phyloP scores from a whole-genome alignment of 2,797 vertebrate species.

The Xiphorhynchus erythropygius region DNA sequence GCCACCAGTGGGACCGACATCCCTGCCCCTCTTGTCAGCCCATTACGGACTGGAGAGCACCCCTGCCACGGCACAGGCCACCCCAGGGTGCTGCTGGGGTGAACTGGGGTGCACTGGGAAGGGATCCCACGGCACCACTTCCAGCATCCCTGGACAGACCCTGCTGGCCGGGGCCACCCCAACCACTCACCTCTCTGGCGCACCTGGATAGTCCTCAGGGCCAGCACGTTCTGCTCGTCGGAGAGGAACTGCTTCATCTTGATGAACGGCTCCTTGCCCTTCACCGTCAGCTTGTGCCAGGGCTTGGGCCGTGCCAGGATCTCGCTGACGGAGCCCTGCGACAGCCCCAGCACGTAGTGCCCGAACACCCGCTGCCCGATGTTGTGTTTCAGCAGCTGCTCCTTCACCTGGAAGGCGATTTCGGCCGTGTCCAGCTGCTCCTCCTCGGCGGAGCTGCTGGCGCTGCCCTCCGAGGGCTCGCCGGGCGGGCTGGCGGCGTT shows the following conservation, averaged over 20 bases:
- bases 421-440: slow-evolving; percentile 94
- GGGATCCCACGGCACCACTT: fast-evolving
- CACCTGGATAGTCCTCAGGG: slow-evolving; percentile 97
- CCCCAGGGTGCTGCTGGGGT: background rate
- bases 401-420: slow-evolving; percentile 98
- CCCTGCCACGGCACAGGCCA: fast-evolving
- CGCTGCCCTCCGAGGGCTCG: slow-evolving; percentile 82
- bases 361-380: slow-evolving; percentile 97
- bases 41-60: fast-evolving
- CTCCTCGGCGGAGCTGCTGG: slow-evolving; percentile 81
- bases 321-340: slow-evolving; percentile 97
- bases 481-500: slow-evolving; percentile 78
- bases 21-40: too few relatives aligned
- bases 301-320: slow-evolving; percentile 97
- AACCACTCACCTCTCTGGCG: slow-evolving; percentile 94
- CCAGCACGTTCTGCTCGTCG: slow-evolving; percentile 97
- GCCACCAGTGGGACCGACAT: fast-evolving
- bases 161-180: background rate
- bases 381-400: slow-evolving; percentile 98
- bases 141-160: background rate
- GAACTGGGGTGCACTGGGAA: background rate
- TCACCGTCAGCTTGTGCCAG: slow-evolving; percentile 98
- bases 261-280: slow-evolving; percentile 97
- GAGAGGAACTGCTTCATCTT: slow-evolving; percentile 99
- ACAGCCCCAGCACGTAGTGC: slow-evolving; percentile 96